Evolutionary conservation across 2,888 invertebrate genomes (phyloP), one percentile per base, ranked within the genome.

Genomic region (Baronia brevicornis): DNA sequence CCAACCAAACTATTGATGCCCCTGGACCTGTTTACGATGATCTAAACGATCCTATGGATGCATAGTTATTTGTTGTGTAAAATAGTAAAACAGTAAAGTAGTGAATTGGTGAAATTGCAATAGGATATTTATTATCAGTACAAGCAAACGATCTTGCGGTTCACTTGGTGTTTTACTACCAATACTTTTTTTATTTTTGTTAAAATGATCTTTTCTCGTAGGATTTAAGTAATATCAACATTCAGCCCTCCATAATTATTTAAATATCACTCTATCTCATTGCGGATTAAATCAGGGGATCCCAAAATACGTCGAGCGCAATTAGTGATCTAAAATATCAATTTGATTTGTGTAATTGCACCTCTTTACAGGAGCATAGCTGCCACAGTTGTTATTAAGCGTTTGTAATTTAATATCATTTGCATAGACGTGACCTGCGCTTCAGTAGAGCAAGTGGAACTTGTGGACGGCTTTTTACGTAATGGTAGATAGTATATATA

Each of bases 271-370:
- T 48, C 48, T 50, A 49, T 51, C 53, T 48, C 37, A 5, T 5
- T 7, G 27, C 41, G 54, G 60, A 60, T 63, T 69, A 63, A 57
- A 49, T 40, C 52, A 42, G 38, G 43, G 37, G 43, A 58, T 56
- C 61, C 67, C 74, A 70, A 77, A 79, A 74, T 69, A 73, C 61
- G 73, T 70, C 62, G 70, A 56, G 52, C 57, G 73, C 72, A 80
- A 82, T 82, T 84, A 80, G 79, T 75, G 59, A 50, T 66, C 68
- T 65, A 65, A 75, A 80, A 84, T 80, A 71, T 70, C 69, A 70
- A 73, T 82, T 82, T 82, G 77, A 82, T 84, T 78, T 77, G 73
- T 80, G 74, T 82, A 84, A 84, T 84, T 78, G 78, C 80, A 82
- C 75, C 78, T 82, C 79, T 79, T 79, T 72, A 71, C 63, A 54